phyloP scores from a whole-genome alignment of 2,797 vertebrate species.

The Pteronotus mesoamericanus region DNA sequence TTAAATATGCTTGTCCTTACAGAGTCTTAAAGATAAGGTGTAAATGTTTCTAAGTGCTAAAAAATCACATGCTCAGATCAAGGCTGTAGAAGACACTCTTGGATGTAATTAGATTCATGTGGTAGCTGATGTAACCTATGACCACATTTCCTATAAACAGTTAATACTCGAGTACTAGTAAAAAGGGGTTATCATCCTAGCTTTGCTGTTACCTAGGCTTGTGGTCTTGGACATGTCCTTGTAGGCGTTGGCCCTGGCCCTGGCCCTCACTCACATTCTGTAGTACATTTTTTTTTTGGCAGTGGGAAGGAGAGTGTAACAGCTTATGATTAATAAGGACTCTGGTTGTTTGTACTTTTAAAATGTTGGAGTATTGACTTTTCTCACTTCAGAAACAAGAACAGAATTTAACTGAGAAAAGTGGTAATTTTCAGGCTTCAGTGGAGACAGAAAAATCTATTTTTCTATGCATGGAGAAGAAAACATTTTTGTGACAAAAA shows the following conservation, averaged over 20 bases:
- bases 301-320: neutral
- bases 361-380: neutral
- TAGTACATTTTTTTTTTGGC: neutral
- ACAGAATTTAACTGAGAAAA: slow-evolving; percentile 37
- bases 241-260: neutral
- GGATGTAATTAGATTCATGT: neutral
- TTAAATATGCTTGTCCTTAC: neutral
- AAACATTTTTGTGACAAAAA: slow-evolving; percentile 19
- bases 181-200: neutral
- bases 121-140: neutral
- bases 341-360: neutral
- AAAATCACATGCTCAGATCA: neutral
- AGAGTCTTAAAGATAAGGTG: neutral
- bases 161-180: neutral
- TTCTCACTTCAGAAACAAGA: slow-evolving; percentile 35
- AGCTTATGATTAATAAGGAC: neutral
- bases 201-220: neutral
- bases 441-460: neutral
- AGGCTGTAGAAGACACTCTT: neutral
- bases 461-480: slow-evolving; percentile 24
- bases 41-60: neutral
- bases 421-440: neutral
- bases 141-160: neutral
- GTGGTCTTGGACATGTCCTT: neutral
- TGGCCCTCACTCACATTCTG: neutral